A percentile compares a stretch with the other conserved stretches of the same genome.
Evolutionary conservation across 1,140 invertebrate species (phyloP).

Genomic region (Schlechtendalia chinensis): DNA sequence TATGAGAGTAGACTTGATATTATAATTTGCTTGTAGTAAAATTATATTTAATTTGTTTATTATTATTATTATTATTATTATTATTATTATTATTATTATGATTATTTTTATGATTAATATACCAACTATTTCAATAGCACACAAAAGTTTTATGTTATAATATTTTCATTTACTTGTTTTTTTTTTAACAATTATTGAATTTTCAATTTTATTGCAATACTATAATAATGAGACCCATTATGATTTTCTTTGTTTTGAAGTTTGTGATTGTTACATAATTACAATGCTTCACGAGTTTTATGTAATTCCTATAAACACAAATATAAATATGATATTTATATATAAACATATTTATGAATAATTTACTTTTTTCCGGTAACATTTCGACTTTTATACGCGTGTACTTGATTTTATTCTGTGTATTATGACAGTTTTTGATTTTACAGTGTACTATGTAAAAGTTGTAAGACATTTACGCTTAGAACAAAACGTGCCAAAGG

Average conservation of each 20-base stretch:
- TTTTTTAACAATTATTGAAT: slow-evolving; percentile 22
- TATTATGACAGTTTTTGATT: background rate
- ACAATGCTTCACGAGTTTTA: background rate
- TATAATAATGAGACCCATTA: background rate
- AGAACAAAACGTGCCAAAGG: slow-evolving; percentile 47
- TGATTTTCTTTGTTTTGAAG: background rate
- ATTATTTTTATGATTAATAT: slow-evolving; percentile 9
- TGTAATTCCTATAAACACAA: background rate
- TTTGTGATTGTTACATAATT: slow-evolving; percentile 18
- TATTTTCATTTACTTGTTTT: slow-evolving; percentile 3
- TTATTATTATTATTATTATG: background rate
- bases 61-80: slow-evolving; percentile 7
- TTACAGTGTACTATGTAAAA: background rate
- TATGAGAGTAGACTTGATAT: slow-evolving; percentile 40
- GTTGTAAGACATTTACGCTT: slow-evolving; percentile 34
- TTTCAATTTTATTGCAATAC: slow-evolving; percentile 15
- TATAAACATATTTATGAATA: background rate
- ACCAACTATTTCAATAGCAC: slow-evolving; percentile 25
- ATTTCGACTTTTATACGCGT: background rate
- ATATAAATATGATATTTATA: slow-evolving; percentile 1
- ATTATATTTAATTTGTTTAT: slow-evolving; percentile 38
- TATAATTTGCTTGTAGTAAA: slow-evolving; percentile 38
- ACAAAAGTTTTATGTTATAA: slow-evolving; percentile 15
- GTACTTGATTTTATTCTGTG: background rate
- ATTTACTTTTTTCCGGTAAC: background rate